phyloP scores from a whole-genome alignment of 2,113 vertebrate genomes.

The Octodon degus region DNA sequence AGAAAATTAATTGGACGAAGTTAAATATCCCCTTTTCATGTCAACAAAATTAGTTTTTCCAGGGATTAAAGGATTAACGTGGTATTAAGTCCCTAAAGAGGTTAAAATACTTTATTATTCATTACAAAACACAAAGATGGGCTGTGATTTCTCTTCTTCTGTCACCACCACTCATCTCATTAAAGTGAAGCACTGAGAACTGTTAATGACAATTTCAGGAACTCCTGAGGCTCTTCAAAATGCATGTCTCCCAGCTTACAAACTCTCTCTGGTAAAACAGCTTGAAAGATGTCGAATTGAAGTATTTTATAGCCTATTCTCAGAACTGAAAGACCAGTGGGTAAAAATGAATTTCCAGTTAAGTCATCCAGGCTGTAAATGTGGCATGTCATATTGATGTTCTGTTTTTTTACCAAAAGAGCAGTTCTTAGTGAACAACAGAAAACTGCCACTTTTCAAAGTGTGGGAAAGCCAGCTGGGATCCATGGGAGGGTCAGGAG shows the following conservation, averaged over 20 bases:
- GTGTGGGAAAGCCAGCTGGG: neutral
- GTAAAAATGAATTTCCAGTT: neutral
- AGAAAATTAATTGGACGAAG: slow-evolving; percentile 96
- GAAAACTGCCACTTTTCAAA: neutral
- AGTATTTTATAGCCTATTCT: neutral
- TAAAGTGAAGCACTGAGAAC: slow-evolving; percentile 62
- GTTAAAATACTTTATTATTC: slow-evolving; percentile 97
- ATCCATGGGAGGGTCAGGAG: neutral
- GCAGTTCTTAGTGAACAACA: neutral
- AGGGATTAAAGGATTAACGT: slow-evolving; percentile 98
- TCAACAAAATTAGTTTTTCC: slow-evolving; percentile 96
- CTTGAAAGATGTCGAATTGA: neutral
- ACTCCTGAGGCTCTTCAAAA: slow-evolving; percentile 47
- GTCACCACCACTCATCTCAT: slow-evolving; percentile 79
- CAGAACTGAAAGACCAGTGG: neutral
- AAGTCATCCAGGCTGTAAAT: neutral
- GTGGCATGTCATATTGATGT: slow-evolving; percentile 27
- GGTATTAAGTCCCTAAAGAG: slow-evolving; percentile 96
- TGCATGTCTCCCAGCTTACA: slow-evolving; percentile 1
- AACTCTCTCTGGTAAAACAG: slow-evolving; percentile 31
- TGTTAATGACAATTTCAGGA: slow-evolving; percentile 43
- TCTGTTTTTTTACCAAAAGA: slow-evolving; percentile 10
- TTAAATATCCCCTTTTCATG: slow-evolving; percentile 93
- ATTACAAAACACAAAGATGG: slow-evolving; percentile 94
- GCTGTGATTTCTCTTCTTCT: slow-evolving; percentile 85